Conservation (phyloP, 2,888 invertebrate species). For the Loripinus fragilis region DNA sequence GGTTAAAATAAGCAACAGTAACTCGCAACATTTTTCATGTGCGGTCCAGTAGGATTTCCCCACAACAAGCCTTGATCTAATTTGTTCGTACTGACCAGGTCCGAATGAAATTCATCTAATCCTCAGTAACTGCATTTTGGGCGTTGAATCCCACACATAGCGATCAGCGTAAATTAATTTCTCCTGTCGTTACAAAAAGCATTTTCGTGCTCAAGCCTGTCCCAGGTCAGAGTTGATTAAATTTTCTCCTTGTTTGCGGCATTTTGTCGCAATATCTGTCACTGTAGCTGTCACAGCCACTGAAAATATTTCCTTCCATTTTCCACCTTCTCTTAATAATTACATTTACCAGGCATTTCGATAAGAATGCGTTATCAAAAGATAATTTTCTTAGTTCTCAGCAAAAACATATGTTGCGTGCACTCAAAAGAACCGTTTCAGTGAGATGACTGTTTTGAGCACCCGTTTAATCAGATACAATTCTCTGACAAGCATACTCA, state of each 20-base stretch:
- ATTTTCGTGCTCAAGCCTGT: slow-evolving; percentile 32
- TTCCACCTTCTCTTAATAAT: no score
- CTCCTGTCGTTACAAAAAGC: slow-evolving; percentile 23
- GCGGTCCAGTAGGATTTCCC: no score
- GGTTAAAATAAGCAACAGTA: no score
- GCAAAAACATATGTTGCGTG: no score
- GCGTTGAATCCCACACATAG: neutral
- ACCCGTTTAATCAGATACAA: no score
- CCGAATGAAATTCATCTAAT: slow-evolving; percentile 13
- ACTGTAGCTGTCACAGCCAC: neutral
- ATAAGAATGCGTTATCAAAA: no score
- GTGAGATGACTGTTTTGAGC: no score
- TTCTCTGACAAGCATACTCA: no score
- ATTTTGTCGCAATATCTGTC: slow-evolving; percentile 15
- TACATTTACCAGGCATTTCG: no score
- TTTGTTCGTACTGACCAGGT: slow-evolving; percentile 14
- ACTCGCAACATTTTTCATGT: no score
- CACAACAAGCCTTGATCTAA: neutral
- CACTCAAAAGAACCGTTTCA: no score
- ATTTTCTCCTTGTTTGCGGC: slow-evolving; percentile 13
- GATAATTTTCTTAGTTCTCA: no score
- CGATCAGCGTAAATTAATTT: slow-evolving; percentile 37
- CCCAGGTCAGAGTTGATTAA: slow-evolving; percentile 37
- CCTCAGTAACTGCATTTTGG: neutral
- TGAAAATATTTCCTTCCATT: slow-evolving; percentile 10